Conservation (phyloP, 2,113 vertebrate genomes). For the Turnix velox region DNA sequence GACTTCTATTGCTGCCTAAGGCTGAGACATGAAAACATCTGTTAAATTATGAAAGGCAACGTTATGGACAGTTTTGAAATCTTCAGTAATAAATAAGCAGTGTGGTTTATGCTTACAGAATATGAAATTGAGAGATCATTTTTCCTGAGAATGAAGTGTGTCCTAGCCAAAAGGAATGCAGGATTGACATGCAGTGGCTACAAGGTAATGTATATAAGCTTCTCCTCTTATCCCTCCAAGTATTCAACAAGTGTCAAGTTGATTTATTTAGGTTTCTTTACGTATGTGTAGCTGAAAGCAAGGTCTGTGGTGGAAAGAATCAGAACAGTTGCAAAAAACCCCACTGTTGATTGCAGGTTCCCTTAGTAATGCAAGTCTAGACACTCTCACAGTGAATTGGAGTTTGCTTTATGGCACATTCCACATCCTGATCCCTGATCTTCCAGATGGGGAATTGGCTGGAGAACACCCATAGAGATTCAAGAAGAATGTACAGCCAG, state of each 20-base stretch:
- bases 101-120: slow-evolving; percentile 75
- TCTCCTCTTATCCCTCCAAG: fast-evolving
- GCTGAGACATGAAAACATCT: neutral
- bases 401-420: neutral
- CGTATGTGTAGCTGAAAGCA: neutral
- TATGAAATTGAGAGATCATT: slow-evolving; percentile 91
- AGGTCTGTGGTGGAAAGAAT: neutral
- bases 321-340: neutral
- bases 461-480: neutral
- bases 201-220: slow-evolving; percentile 74
- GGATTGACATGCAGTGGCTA: slow-evolving; percentile 93
- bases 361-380: neutral
- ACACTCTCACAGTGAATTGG: neutral
- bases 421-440: neutral
- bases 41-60: neutral
- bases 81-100: neutral
- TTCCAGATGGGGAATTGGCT: neutral
- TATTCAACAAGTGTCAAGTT: neutral
- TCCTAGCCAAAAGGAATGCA: slow-evolving; percentile 91
- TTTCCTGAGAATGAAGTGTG: slow-evolving; percentile 95
- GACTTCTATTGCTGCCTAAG: neutral
- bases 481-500: neutral
- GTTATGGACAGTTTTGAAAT: neutral
- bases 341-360: neutral
- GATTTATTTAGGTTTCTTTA: neutral